phyloP scores from a whole-genome alignment of 2,888 invertebrate genomes.

The Ochropleura leucogaster region DNA sequence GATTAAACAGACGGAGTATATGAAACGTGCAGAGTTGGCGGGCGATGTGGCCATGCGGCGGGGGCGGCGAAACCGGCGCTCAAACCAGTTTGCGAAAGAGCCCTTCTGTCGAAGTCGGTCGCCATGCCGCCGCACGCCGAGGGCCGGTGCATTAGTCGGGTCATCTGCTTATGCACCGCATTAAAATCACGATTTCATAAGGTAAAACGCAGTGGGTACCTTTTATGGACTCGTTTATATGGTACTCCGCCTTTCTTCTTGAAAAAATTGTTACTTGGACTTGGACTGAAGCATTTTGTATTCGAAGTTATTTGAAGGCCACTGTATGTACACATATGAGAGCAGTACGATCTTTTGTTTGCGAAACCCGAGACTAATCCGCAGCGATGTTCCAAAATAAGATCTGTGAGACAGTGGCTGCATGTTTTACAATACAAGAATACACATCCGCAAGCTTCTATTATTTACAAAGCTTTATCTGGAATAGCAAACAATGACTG shows the following conservation, averaged over 20 bases:
- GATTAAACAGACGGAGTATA: conserved; percentile 55
- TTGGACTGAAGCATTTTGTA: conserved; percentile 24
- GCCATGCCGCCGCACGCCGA: conserved; percentile 69
- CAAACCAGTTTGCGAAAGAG: conserved; percentile 86
- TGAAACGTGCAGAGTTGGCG: conserved; percentile 63
- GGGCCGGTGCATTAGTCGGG: conserved; percentile 77
- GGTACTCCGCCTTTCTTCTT: conserved; percentile 23
- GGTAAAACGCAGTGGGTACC: conserved; percentile 47
- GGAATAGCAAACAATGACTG: conserved; percentile 57
- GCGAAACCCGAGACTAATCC: conserved; percentile 15
- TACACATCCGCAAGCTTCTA: conserved; percentile 41
- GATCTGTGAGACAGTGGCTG: conserved; percentile 15
- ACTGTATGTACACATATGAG: conserved; percentile 16
- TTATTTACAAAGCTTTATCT: conserved; percentile 52
- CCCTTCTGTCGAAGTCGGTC: conserved; percentile 80
- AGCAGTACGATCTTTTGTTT: conserved; percentile 23
- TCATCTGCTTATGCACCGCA: conserved; percentile 75
- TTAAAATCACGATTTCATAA: conserved; percentile 69
- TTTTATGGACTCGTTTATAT: conserved; percentile 51
- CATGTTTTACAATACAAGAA: conserved; percentile 45
- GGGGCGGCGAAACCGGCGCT: conserved; percentile 71
- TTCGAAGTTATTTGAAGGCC: neutral
- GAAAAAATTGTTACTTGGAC: conserved; percentile 39
- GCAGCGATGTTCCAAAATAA: conserved; percentile 31
- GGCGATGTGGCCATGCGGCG: conserved; percentile 60